Percentiles rank a stretch among this genome's conserved stretches.
These are phyloP conservation scores for Spea hammondii DNA, from an alignment of 2,797 vertebrate genomes.

Conservation along the genomic window DNA sequence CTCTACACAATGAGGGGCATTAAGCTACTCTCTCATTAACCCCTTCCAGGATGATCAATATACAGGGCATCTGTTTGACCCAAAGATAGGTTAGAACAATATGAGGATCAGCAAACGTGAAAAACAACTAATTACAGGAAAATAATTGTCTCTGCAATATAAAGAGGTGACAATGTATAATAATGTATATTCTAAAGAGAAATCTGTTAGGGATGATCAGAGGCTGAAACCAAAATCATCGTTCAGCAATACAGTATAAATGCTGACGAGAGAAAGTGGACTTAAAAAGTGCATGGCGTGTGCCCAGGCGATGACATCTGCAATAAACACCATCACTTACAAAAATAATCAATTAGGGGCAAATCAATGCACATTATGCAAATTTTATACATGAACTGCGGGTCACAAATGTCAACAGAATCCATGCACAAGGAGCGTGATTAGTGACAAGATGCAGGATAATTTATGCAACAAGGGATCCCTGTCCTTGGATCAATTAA, in stretches of 20 bases:
- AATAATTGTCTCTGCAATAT: too few relatives aligned
- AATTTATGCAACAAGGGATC: constrained; percentile 41
- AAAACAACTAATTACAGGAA: too few relatives aligned
- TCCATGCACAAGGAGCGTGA: constrained; percentile 17
- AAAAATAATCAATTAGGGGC: constrained; percentile 43
- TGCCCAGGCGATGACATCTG: constrained; percentile 17
- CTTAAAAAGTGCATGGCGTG: constrained; percentile 15
- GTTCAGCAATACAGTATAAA: not conserved
- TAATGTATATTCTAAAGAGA: too few relatives aligned
- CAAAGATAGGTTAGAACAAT: too few relatives aligned
- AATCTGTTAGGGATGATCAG: not conserved
- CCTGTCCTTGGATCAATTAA: constrained; percentile 33
- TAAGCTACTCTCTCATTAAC: too few relatives aligned
- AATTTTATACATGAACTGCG: constrained; percentile 43
- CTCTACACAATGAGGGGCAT: too few relatives aligned
- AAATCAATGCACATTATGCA: constrained; percentile 49
- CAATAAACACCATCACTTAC: constrained; percentile 17
- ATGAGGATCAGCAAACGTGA: too few relatives aligned
- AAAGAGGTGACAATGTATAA: too few relatives aligned
- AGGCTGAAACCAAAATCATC: not conserved
- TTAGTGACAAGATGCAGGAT: constrained; percentile 36
- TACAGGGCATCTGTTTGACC: too few relatives aligned
- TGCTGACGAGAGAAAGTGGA: not conserved
- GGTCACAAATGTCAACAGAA: constrained; percentile 34
- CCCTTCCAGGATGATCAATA: too few relatives aligned